A percentile compares a stretch with the other conserved stretches of the same genome.
phyloP scores from a whole-genome alignment of 2,888 invertebrate genomes.

The Carterocephalus palaemon region DNA sequence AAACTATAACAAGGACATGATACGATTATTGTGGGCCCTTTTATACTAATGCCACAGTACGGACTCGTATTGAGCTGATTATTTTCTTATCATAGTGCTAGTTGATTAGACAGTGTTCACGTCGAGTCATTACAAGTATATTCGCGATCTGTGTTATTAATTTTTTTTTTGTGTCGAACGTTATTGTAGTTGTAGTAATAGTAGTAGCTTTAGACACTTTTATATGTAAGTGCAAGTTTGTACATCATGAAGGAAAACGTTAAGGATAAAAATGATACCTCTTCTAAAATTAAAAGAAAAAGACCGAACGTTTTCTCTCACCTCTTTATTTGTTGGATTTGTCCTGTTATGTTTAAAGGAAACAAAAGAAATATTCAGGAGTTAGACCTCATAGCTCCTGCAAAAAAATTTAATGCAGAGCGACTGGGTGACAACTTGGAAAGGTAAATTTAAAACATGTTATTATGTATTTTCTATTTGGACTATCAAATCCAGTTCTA shows the following conservation, averaged over 20 bases:
- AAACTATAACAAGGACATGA: no score
- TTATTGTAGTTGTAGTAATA: not conserved
- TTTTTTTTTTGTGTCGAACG: not conserved
- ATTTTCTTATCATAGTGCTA: constrained; percentile 17
- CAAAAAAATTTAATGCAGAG: constrained; percentile 80
- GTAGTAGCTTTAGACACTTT: not conserved
- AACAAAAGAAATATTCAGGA: constrained; percentile 80
- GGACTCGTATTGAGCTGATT: constrained; percentile 20
- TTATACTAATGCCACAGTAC: no score
- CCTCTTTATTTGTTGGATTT: constrained; percentile 70
- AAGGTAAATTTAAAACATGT: constrained; percentile 60
- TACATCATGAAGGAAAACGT: constrained; percentile 19
- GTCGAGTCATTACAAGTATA: constrained; percentile 12
- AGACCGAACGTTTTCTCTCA: constrained; percentile 61
- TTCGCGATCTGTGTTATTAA: not conserved
- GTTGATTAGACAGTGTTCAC: constrained; percentile 19
- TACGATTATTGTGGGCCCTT: no score
- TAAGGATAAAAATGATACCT: constrained; percentile 29
- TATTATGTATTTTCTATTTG: no score
- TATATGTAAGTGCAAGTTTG: not conserved
- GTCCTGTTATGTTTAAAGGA: constrained; percentile 74
- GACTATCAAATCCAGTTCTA: no score
- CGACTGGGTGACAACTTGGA: constrained; percentile 80
- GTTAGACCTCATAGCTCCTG: constrained; percentile 81
- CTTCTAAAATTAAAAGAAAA: constrained; percentile 39